Evolutionary conservation across 2,113 vertebrate genomes (phyloP).

Genomic region (Epinephelus cyanopodus): DNA sequence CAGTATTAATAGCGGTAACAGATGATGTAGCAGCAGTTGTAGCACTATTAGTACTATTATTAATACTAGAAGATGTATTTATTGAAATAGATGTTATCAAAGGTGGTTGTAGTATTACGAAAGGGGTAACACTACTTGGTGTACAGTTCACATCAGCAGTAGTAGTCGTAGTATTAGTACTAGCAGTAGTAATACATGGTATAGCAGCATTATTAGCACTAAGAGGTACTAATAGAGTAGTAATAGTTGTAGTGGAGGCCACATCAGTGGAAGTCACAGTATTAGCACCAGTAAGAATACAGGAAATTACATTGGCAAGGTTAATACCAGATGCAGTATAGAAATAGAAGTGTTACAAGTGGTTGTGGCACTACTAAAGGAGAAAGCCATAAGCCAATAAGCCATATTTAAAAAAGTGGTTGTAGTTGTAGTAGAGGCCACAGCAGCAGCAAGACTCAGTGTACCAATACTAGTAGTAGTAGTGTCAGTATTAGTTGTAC

Average conservation of each 20-base stretch:
- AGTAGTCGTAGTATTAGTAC: not conserved
- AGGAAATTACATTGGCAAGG: not conserved
- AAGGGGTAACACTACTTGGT: not conserved
- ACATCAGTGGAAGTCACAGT: not conserved
- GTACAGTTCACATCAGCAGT: not conserved
- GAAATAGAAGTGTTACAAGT: not conserved
- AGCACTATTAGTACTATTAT: no score
- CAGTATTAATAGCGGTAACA: no score
- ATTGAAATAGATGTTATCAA: not conserved
- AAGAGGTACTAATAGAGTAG: not conserved
- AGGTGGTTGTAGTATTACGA: not conserved
- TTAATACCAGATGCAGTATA: not conserved
- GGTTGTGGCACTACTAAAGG: not conserved
- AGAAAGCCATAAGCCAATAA: no score
- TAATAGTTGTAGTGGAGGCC: no score
- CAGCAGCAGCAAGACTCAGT: not conserved
- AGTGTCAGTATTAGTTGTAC: not conserved
- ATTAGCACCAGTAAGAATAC: not conserved
- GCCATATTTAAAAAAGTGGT: no score
- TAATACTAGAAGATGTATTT: not conserved
- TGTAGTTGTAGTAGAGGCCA: no score
- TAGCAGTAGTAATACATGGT: no score
- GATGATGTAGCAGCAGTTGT: no score
- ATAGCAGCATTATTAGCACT: no score
- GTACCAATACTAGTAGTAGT: no score